These are phyloP conservation scores for Drosophila kohkoa DNA, from an alignment of 1,140 invertebrate species.

Conservation along the genomic window DNA sequence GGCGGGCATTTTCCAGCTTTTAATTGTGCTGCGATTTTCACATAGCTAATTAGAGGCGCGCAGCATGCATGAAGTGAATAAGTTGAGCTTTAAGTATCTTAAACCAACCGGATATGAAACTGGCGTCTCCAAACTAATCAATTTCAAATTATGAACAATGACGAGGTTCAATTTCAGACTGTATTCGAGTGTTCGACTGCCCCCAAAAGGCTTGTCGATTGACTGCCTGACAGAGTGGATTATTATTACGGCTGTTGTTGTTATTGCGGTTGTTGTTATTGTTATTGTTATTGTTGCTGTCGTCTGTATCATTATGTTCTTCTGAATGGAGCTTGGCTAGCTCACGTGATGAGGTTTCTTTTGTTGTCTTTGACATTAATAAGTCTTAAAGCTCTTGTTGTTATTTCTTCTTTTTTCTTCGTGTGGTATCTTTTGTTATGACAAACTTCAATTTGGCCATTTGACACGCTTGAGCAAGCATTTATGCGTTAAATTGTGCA, in stretches of 20 bases:
- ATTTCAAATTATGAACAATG: conserved; percentile 75
- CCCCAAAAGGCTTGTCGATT: conserved; percentile 28
- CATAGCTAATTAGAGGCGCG: conserved; percentile 53
- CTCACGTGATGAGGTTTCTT: conserved; percentile 69
- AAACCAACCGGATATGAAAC: conserved; percentile 63
- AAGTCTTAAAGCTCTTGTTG: conserved; percentile 13
- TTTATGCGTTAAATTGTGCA: conserved; percentile 65
- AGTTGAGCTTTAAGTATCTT: conserved; percentile 38
- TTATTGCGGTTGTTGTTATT: neutral
- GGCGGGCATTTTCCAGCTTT: conserved; percentile 51
- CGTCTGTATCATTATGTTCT: conserved; percentile 32
- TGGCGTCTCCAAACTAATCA: conserved; percentile 64
- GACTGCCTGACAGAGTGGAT: conserved; percentile 41
- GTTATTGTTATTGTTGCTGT: conserved; percentile 10
- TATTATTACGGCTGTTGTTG: conserved; percentile 32
- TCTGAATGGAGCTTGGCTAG: conserved; percentile 12
- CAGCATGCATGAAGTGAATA: conserved; percentile 46
- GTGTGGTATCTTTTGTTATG: conserved; percentile 47
- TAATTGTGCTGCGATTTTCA: conserved; percentile 62
- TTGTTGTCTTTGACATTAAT: conserved; percentile 72
- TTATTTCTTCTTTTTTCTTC: conserved; percentile 24
- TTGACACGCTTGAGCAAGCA: conserved; percentile 47
- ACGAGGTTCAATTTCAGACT: conserved; percentile 32
- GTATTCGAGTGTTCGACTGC: conserved; percentile 28
- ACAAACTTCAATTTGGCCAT: conserved; percentile 51